Percentiles rank a stretch among this genome's conserved stretches.
phyloP scores from a whole-genome alignment of 2,888 invertebrate genomes.

The Calameuta filiformis region DNA sequence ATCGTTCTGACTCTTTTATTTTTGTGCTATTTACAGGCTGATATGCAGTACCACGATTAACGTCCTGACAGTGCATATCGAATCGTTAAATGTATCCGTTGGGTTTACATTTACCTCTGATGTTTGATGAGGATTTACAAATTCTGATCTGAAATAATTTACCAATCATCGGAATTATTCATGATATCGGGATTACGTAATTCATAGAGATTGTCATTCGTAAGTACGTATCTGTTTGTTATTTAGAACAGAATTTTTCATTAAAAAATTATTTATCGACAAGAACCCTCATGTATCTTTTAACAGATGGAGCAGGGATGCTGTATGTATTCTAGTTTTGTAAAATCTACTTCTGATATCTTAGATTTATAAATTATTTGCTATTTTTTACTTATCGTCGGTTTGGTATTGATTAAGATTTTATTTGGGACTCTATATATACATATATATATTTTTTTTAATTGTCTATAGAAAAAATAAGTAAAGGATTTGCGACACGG shows the following conservation, averaged over 20 bases:
- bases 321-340: neutral
- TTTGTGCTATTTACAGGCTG: neutral
- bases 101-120: neutral
- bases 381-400: neutral
- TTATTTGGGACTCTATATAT: neutral
- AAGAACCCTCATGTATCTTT: neutral
- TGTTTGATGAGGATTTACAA: neutral
- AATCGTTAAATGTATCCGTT: neutral
- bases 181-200: no score
- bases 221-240: no score
- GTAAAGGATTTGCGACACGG: neutral
- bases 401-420: neutral
- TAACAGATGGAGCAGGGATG: neutral
- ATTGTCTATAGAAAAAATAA: neutral
- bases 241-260: no score
- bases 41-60: neutral
- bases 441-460: neutral
- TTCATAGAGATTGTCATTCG: no score
- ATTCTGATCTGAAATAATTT: neutral
- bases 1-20: neutral
- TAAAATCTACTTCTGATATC: neutral
- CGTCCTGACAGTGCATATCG: neutral
- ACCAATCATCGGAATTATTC: neutral
- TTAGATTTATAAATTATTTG: neutral
- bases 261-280: neutral